These are phyloP conservation scores for Anhinga rufa DNA, from an alignment of 2,113 vertebrate species.

Conservation along the genomic window DNA sequence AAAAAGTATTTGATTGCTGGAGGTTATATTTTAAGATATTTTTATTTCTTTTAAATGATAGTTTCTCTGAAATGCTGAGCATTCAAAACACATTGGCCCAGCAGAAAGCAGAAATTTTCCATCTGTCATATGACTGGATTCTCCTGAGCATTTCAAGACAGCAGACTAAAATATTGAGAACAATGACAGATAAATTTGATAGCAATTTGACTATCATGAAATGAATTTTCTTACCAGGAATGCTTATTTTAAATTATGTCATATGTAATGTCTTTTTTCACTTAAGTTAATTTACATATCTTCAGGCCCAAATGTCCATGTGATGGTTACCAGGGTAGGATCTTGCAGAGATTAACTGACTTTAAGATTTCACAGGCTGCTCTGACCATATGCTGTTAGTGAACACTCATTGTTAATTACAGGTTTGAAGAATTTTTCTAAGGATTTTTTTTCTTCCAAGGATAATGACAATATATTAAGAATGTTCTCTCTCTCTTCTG, in stretches of 20 bases:
- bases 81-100: neutral
- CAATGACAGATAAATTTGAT: neutral
- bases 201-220: neutral
- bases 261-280: neutral
- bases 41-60: neutral
- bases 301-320: neutral
- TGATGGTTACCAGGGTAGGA: neutral
- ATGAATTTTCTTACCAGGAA: neutral
- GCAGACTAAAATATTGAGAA: fast-evolving
- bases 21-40: neutral
- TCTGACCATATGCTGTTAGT: neutral
- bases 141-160: neutral
- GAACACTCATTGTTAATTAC: neutral
- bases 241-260: neutral
- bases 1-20: neutral
- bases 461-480: neutral
- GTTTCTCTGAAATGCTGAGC: neutral
- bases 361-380: neutral
- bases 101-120: neutral
- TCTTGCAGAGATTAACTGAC: neutral
- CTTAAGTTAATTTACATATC: neutral
- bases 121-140: neutral
- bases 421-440: neutral
- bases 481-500: neutral
- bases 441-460: neutral